Evolutionary conservation across 1,140 invertebrate genomes (phyloP).

Genomic region (Drosophila persimilis): DNA sequence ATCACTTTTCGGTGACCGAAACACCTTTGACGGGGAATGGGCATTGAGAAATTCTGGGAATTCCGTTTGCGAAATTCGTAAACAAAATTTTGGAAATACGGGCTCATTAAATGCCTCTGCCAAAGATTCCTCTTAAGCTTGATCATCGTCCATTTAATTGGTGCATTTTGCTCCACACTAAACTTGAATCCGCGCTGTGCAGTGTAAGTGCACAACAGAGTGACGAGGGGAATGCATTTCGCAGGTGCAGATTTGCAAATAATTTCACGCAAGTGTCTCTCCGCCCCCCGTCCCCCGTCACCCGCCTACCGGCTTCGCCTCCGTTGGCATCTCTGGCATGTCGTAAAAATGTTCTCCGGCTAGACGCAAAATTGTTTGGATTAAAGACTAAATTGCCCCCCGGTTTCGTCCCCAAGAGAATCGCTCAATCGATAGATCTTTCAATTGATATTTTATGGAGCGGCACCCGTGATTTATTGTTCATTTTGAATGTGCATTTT

Average conservation of each 20-base stretch:
- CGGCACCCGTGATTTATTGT: slow-evolving; percentile 12
- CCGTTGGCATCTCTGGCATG: slow-evolving; percentile 59
- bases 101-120: slow-evolving; percentile 23
- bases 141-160: slow-evolving; percentile 18
- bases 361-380: slow-evolving; percentile 33
- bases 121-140: slow-evolving; percentile 15
- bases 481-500: slow-evolving; percentile 14
- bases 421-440: slow-evolving; percentile 14
- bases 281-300: not conserved
- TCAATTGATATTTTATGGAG: slow-evolving; percentile 37
- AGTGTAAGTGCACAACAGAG: slow-evolving; percentile 30
- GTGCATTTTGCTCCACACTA: not conserved
- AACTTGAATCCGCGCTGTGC: slow-evolving; percentile 42
- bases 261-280: slow-evolving; percentile 53
- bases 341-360: slow-evolving; percentile 42
- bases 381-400: slow-evolving; percentile 23
- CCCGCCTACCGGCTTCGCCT: slow-evolving; percentile 8
- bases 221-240: slow-evolving; percentile 30
- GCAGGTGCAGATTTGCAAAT: slow-evolving; percentile 75
- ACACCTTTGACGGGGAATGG: slow-evolving; percentile 16
- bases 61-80: slow-evolving; percentile 26
- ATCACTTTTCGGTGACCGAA: slow-evolving; percentile 13
- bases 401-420: slow-evolving; percentile 8
- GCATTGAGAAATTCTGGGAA: slow-evolving; percentile 16
- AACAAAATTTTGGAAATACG: slow-evolving; percentile 8